A percentile compares a stretch with the other conserved stretches of the same genome.
Conservation (phyloP, 1,140 invertebrate genomes). For the Heliconius congener region DNA sequence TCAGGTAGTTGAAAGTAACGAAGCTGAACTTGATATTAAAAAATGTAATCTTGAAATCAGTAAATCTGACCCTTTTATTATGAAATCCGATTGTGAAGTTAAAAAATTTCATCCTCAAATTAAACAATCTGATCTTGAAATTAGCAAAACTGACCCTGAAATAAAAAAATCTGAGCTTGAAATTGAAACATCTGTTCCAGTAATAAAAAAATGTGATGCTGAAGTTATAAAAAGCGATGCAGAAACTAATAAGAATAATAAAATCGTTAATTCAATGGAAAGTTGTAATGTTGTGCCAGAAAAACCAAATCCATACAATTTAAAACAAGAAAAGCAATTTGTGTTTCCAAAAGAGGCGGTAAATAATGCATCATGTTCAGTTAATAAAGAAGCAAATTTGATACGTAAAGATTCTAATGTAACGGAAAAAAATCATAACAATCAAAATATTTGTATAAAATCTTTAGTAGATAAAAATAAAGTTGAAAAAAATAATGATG, state of each 20-base stretch:
- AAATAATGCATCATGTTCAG: background rate
- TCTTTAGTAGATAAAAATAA: constrained; percentile 18
- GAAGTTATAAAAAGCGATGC: background rate
- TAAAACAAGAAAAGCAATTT: background rate
- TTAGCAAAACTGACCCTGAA: background rate
- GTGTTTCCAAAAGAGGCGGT: background rate
- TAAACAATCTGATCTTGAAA: background rate
- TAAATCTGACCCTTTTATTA: background rate
- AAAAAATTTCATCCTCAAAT: background rate
- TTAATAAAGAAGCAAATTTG: background rate
- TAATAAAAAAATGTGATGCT: background rate
- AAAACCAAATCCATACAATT: background rate
- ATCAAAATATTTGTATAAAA: background rate
- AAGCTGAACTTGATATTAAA: background rate
- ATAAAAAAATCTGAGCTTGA: background rate
- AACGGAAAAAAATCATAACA: background rate
- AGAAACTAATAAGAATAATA: background rate
- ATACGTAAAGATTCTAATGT: background rate
- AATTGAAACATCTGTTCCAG: background rate
- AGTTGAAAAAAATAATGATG: constrained; percentile 39
- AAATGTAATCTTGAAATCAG: background rate
- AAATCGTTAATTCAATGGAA: background rate
- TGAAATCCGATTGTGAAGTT: background rate
- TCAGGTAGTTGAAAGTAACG: background rate
- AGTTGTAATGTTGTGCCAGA: background rate